Percentiles rank a stretch among this genome's conserved stretches.
Evolutionary conservation across 1,140 invertebrate species (phyloP).

Genomic region (Drosophila dunni): DNA sequence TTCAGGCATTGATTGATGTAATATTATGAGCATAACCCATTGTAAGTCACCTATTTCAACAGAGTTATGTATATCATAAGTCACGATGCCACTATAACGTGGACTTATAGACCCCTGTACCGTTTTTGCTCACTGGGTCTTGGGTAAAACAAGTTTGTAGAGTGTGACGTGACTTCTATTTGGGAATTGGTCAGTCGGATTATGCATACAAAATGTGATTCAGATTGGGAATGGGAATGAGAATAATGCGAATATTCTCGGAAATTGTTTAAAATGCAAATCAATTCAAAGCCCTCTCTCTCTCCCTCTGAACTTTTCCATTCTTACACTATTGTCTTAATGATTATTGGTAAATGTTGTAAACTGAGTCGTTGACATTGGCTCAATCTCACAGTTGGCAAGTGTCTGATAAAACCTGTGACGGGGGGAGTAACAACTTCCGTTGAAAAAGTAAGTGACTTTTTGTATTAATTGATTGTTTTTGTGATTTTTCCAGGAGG

Average conservation of each 20-base stretch:
- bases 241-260: conserved; percentile 27
- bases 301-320: not conserved
- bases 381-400: conserved; percentile 3
- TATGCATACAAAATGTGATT: conserved; percentile 25
- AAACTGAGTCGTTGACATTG: conserved; percentile 29
- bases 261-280: conserved; percentile 20
- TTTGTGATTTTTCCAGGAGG: conserved; percentile 67
- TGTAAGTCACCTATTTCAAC: too few relatives aligned
- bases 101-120: too few relatives aligned
- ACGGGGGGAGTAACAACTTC: conserved; percentile 17
- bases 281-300: conserved; percentile 4
- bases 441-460: conserved; percentile 19
- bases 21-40: too few relatives aligned
- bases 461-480: conserved; percentile 39
- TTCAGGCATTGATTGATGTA: too few relatives aligned
- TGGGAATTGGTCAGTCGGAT: conserved; percentile 28
- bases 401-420: not conserved
- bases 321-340: conserved; percentile 3
- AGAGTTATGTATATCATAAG: too few relatives aligned
- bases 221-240: conserved; percentile 1
- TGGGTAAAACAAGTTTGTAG: conserved; percentile 18
- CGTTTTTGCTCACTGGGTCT: too few relatives aligned
- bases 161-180: conserved; percentile 12
- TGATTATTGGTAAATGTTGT: conserved; percentile 15
- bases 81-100: too few relatives aligned